These are phyloP conservation scores for Leptinotarsa tumamoca DNA, from an alignment of 2,888 invertebrate genomes.

Conservation along the genomic window DNA sequence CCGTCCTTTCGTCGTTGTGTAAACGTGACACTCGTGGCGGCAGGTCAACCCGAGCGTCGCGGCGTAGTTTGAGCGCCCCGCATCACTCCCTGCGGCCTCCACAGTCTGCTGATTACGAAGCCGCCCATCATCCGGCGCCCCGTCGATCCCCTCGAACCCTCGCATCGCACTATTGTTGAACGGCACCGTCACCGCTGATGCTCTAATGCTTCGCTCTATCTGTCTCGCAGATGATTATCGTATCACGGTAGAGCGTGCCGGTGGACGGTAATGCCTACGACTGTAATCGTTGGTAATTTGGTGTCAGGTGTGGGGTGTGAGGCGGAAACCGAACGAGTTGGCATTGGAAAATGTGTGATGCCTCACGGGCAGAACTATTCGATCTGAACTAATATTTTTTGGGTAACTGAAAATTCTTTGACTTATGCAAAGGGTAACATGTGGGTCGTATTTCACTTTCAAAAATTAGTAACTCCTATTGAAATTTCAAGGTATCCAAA, in stretches of 20 bases:
- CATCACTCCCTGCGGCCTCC: constrained; percentile 54
- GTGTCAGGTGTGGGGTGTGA: constrained; percentile 15
- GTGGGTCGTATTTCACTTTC: no score
- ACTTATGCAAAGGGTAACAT: no score
- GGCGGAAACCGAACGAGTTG: no score
- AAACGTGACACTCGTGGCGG: constrained; percentile 56
- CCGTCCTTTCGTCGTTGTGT: constrained; percentile 21
- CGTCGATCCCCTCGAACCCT: constrained; percentile 47
- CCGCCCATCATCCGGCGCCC: constrained; percentile 51
- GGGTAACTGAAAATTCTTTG: no score
- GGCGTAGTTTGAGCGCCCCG: constrained; percentile 58
- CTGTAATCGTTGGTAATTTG: constrained; percentile 31
- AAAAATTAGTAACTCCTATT: no score
- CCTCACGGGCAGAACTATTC: no score
- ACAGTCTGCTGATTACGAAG: constrained; percentile 60
- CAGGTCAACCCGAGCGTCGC: constrained; percentile 66
- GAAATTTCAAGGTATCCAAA: no score
- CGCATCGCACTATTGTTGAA: constrained; percentile 51
- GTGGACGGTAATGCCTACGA: constrained; percentile 32
- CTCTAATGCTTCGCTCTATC: constrained; percentile 37
- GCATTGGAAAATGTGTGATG: no score
- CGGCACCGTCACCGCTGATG: constrained; percentile 45
- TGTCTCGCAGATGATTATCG: constrained; percentile 36
- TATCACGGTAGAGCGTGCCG: constrained; percentile 32
- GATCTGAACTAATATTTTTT: no score